Evolutionary conservation across 2,113 vertebrate species (phyloP), one percentile per base, ranked within the genome.

Genomic region (Pipa parva): DNA sequence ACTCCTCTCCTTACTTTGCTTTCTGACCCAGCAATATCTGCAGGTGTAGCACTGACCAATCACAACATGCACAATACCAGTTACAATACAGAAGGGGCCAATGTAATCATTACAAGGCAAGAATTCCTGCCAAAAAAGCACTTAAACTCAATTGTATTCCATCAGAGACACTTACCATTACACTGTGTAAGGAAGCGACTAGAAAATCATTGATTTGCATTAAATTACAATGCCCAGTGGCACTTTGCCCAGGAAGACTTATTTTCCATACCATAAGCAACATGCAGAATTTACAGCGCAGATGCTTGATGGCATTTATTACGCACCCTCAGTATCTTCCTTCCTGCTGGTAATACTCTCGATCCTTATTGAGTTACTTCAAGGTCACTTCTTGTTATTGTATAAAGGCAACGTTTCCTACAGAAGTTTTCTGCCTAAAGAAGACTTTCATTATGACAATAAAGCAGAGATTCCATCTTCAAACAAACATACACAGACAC

Each of bases 51-150:
- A n/a, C n/a, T n/a, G n/a, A n/a, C n/a, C n/a, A n/a, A n/a, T n/a
- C n/a, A n/a, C n/a, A n/a, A n/a, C n/a, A n/a, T n/a, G n/a, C n/a
- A n/a, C n/a, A n/a, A n/a, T n/a, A n/a, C 17, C 46, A 28, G 25
- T 20, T 13, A 7, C 50, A 54, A 27, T 17, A 17, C 13, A 24
- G 20, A 11, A 25, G 22, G 24, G 9, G 50, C 42, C 24, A 3
- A 26, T 4, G 3, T 7, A 55, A n/a, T 33, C 29, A 22, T 36
- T 36, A 20, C n/a, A 29, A 20, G 18, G 17, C 55, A 36, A 21
- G 28, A 57, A 36, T 21, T 22, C 8, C 2, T 33, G 55, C 55
- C 55, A 57, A 36, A 20, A 57, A 57, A 57, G 55, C 55, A 57
- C 55, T 57, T 57, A 33, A 6, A 2, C 4, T 2, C 8, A 6